Evolutionary conservation across 2,113 vertebrate species (phyloP).

Genomic region (Epinephelus lanceolatus): DNA sequence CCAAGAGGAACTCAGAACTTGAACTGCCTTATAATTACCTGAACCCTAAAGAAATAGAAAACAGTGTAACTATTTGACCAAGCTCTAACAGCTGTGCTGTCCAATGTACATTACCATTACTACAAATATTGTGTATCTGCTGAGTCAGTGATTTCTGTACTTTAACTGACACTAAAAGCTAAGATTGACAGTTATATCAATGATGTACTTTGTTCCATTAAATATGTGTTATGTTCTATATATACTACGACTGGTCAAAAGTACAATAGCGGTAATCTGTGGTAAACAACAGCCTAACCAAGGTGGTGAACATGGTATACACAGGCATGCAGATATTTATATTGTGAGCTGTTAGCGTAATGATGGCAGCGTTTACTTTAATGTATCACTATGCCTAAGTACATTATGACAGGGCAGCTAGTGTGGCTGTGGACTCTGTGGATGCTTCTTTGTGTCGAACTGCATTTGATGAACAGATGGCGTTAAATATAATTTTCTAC

Average conservation of each 20-base stretch:
- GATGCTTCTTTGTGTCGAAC: too few species aligned
- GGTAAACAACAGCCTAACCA: background rate
- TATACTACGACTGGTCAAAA: background rate
- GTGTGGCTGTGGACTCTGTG: too few species aligned
- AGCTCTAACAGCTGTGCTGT: background rate
- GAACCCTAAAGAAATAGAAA: constrained; percentile 49
- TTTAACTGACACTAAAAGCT: background rate
- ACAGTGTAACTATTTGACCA: constrained; percentile 23
- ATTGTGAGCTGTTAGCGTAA: too few species aligned
- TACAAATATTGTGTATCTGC: background rate
- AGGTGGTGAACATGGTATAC: too few species aligned
- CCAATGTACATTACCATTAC: too few species aligned
- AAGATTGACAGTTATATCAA: background rate
- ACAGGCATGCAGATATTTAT: too few species aligned
- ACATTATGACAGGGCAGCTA: too few species aligned
- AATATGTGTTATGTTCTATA: background rate
- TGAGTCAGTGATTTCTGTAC: too few species aligned
- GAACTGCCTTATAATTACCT: constrained; percentile 52
- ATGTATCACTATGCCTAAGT: too few species aligned
- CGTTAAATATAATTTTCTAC: too few species aligned
- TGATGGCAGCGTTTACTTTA: too few species aligned
- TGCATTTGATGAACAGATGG: too few species aligned
- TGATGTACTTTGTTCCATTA: background rate
- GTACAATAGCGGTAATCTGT: background rate
- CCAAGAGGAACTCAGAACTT: constrained; percentile 33